phyloP scores from a whole-genome alignment of 2,888 invertebrate species.

The Lasius fuliginosus region DNA sequence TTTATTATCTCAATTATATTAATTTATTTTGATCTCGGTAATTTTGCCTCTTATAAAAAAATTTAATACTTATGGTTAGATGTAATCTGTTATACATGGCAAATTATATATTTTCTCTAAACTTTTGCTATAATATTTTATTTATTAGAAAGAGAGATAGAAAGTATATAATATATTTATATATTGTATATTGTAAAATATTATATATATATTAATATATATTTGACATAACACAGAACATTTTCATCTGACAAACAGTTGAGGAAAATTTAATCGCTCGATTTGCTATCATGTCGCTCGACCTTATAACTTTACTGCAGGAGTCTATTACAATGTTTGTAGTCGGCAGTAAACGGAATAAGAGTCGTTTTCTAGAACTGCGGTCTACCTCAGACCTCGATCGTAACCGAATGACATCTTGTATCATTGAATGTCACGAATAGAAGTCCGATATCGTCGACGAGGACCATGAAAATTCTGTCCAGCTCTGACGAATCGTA shows the following conservation, averaged over 20 bases:
- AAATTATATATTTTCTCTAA: not conserved
- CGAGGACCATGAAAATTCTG: constrained; percentile 14
- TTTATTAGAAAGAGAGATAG: not conserved
- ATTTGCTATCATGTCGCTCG: not conserved
- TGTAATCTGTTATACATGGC: not conserved
- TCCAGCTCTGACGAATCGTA: not conserved
- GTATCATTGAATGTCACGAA: constrained; percentile 61
- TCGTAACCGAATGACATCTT: constrained; percentile 66
- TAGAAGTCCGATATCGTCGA: constrained; percentile 43
- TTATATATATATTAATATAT: not conserved
- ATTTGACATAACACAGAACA: not conserved
- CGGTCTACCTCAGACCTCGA: constrained; percentile 57
- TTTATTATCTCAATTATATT: not conserved
- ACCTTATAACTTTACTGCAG: not conserved
- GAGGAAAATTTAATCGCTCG: not conserved
- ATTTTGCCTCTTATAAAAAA: not conserved
- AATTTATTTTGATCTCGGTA: not conserved
- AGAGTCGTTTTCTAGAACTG: constrained; percentile 61
- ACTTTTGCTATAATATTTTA: not conserved
- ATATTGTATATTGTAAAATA: not conserved
- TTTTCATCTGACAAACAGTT: not conserved
- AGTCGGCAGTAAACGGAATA: not conserved
- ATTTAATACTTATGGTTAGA: not conserved
- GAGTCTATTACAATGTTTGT: constrained; percentile 27
- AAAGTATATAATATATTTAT: not conserved